phyloP scores from a whole-genome alignment of 2,113 vertebrate genomes.

The Chloropsis cyanopogon region DNA sequence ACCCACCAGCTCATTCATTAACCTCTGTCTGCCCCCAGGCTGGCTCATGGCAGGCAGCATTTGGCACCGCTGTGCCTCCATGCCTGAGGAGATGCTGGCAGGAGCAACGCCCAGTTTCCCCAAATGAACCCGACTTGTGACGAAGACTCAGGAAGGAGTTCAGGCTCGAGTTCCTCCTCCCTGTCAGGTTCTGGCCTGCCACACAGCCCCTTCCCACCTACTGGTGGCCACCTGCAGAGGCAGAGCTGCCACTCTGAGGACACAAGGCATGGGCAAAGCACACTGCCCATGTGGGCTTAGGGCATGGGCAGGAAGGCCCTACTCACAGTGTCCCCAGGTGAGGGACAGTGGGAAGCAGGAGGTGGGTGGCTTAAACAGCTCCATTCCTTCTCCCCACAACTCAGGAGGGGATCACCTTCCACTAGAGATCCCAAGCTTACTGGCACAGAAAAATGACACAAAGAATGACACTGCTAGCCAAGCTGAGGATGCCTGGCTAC shows the following conservation, averaged over 20 bases:
- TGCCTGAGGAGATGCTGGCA: not conserved
- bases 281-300: not conserved
- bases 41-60: not conserved
- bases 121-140: not conserved
- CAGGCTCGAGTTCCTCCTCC: not conserved
- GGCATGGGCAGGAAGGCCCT: not conserved
- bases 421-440: not conserved
- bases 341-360: not conserved
- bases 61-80: not conserved
- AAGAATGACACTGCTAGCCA: not conserved
- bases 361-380: not conserved
- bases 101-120: not conserved
- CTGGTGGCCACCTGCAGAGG: not conserved
- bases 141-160: not conserved
- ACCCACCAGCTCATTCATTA: not conserved
- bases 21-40: not conserved
- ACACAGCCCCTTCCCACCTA: not conserved
- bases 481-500: not conserved
- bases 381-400: not conserved
- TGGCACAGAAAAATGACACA: not conserved
- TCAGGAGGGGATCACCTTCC: not conserved
- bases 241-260: not conserved
- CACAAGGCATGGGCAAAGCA: not conserved
- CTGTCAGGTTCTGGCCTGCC: not conserved
- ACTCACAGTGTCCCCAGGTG: accelerated